A percentile compares a stretch with the other conserved stretches of the same genome.
Evolutionary conservation across 2,888 invertebrate species (phyloP).

Genomic region (Drosophila fulvimacula): DNA sequence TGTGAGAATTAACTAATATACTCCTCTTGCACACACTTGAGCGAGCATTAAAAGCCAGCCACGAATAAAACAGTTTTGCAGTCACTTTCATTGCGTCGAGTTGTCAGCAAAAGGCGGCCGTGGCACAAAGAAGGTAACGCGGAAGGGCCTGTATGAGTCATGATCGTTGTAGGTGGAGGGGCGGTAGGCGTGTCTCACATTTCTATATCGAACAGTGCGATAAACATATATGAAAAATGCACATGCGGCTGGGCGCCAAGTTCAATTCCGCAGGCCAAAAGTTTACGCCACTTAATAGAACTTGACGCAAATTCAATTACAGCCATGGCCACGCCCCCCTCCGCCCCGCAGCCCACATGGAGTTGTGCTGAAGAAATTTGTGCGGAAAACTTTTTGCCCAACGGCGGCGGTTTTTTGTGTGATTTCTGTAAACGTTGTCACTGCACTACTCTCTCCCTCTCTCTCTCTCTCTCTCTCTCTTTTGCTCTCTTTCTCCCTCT

Average conservation of each 20-base stretch:
- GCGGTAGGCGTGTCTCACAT: background rate
- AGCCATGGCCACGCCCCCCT: slow-evolving; percentile 39
- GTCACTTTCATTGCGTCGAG: slow-evolving; percentile 60
- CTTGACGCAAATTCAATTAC: slow-evolving; percentile 81
- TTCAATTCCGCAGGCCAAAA: slow-evolving; percentile 72
- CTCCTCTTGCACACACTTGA: background rate
- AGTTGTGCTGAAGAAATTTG: slow-evolving; percentile 71
- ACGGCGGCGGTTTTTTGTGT: slow-evolving; percentile 56
- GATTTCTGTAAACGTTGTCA: slow-evolving; percentile 67
- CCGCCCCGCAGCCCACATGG: background rate
- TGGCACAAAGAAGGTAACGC: no score
- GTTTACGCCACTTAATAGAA: slow-evolving; percentile 80
- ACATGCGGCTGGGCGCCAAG: slow-evolving; percentile 72
- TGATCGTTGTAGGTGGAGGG: no score
- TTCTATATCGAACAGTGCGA: slow-evolving; percentile 71
- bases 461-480: background rate
- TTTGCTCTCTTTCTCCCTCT: slow-evolving; percentile 4
- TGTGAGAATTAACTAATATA: background rate
- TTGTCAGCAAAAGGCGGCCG: slow-evolving; percentile 61
- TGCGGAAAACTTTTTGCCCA: slow-evolving; percentile 58
- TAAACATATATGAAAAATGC: slow-evolving; percentile 81
- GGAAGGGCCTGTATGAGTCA: no score
- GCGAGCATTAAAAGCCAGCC: background rate
- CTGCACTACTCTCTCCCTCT: slow-evolving; percentile 24
- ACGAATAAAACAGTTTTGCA: slow-evolving; percentile 14